Evolutionary conservation across 2,113 vertebrate genomes (phyloP), one percentile per base, ranked within the genome.

Genomic region (Mungos mungo): DNA sequence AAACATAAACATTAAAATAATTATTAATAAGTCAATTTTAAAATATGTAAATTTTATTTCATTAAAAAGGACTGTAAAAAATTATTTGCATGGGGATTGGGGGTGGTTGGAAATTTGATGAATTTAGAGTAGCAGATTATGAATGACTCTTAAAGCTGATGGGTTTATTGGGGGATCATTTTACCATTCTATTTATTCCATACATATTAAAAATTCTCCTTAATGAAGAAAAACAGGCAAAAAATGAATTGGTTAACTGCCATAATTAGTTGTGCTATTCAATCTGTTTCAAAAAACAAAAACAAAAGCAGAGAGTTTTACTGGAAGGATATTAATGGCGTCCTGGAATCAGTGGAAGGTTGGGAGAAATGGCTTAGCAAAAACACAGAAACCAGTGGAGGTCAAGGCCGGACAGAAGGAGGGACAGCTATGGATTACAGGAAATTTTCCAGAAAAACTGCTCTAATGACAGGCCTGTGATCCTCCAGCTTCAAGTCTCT

Each of bases 211-310:
- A 87, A 80, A 86, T 87, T 86, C 35, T 91, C 27, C 18, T 0
- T 74, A 57, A 74, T 50, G 19, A 90, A 96, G 68, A 88, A 95
- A 74, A 31, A 80, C 29, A 84, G 93, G 81, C 1, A 69, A 89
- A 83, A 27, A 74, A 41, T 16, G 81, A 31, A 76, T 50, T 88
- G 76, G 11, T 52, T 79, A 80, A 86, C n/a, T 29, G 27, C 41
- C 1, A 0, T 45, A 77, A 60, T 60, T 89, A 15, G 10, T 95
- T 52, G 27, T 83, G 38, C 38, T 88, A 38, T 65, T 94, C 57
- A 60, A 23, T 76, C 47, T 88, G 88, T 94, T 76, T 94, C 54
- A 87, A 81, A 94, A 91, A 82, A 71, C 80, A 90, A 65, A 93
- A 86, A 68, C 35, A 71, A 60, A 90, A 79, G 15, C 47, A 35